Evolutionary conservation across 53 echinoderm and acorn worm species (phyloP), one percentile per base, ranked within the genome.

Genomic region (Zoroaster sp.): DNA sequence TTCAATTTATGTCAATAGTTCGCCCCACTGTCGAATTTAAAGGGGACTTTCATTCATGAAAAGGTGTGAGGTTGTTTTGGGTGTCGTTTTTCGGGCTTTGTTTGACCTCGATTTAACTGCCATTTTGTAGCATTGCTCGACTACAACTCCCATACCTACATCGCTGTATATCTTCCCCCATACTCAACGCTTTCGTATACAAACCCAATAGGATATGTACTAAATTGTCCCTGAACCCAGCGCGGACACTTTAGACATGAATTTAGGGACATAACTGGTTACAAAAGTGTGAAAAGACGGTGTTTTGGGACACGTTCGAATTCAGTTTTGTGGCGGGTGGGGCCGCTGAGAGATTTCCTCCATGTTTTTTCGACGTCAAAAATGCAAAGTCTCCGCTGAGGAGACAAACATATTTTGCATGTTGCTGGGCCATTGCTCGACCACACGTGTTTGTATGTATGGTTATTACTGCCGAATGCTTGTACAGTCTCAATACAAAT

Each of bases 81-180:
- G 96, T 94, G 94, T 95, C 94, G 94, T 96, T 99, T 97, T 96
- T 95, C 85, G 90, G 99, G 99, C 99, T 99, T 99, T 99, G 99
- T 99, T 96, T 99, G 99, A 99, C 99, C 99, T 92, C 99, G 93
- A 89, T 78, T 74, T 63, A 90, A 85, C 96, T 94, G 96, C 96
- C 96, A 96, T 96, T 91, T 96, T 96, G 93, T 91, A 89, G 83
- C 92, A 83, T 89, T 89, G 75, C 75, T 46, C 83, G 43, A 59
- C 91, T 83, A 37, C 88, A 91, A 77, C 78, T 88, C 91, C 63
- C 91, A 91, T 85, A 88, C 76, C 91, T 47, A 88, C 88, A 81
- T 71, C 91, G 71, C 91, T 91, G 91, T 94, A 91, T 91, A 94
- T 94, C 86, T 78, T 71, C 70, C 91, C n/a, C 91, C 70, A 94